Conservation (phyloP, 2,797 vertebrate genomes). For the Coranthus polyacanthus region DNA sequence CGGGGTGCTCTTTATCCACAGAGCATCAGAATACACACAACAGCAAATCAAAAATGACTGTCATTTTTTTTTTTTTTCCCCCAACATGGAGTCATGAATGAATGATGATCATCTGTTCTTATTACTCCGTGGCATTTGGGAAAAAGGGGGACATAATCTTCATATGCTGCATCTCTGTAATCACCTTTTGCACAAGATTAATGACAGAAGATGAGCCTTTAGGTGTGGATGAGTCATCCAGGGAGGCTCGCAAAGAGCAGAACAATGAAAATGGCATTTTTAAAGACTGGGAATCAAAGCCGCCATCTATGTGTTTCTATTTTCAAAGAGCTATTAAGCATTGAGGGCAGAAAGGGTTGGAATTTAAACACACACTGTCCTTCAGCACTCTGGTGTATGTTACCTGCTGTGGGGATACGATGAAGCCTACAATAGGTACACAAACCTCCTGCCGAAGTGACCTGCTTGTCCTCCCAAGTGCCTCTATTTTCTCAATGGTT, state of each 20-base stretch:
- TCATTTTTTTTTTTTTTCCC: conserved; percentile 11
- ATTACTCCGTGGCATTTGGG: conserved; percentile 67
- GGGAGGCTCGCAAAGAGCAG: conserved; percentile 33
- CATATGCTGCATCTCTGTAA: conserved; percentile 49
- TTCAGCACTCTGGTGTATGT: conserved; percentile 32
- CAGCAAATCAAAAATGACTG: conserved; percentile 2
- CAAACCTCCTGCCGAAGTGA: conserved; percentile 44
- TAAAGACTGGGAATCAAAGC: conserved; percentile 44
- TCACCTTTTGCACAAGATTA: conserved; percentile 67
- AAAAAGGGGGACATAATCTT: conserved; percentile 47
- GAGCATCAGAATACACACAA: neutral
- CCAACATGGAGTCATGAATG: conserved; percentile 30
- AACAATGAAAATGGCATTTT: conserved; percentile 60
- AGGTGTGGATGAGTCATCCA: conserved; percentile 57
- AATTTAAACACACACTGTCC: conserved; percentile 45
- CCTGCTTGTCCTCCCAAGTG: conserved; percentile 35
- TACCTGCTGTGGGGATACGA: conserved; percentile 45
- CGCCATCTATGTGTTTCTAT: conserved; percentile 52
- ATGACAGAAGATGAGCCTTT: conserved; percentile 57
- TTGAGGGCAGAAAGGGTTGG: conserved; percentile 11
- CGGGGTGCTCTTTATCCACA: neutral
- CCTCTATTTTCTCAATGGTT: conserved; percentile 20
- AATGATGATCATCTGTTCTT: conserved; percentile 44
- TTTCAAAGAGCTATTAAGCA: conserved; percentile 47
- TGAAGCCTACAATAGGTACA: conserved; percentile 48